Evolutionary conservation across 2,888 invertebrate genomes (phyloP), one percentile per base, ranked within the genome.

Genomic region (Limnephilus auricula): DNA sequence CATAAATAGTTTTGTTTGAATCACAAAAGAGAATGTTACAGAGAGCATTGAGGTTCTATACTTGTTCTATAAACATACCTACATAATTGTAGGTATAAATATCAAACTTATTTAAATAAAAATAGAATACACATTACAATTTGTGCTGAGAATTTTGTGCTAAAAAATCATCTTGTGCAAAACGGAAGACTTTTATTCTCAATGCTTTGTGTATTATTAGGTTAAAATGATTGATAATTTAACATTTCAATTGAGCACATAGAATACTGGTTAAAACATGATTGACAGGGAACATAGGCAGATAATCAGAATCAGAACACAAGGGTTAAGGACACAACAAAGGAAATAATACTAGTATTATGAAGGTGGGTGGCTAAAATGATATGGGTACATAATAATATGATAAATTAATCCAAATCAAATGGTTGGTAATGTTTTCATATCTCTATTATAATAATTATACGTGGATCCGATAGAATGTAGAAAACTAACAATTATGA

Each of bases 171-270:
- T 95, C 91, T 92, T 94, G 96, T 96, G 96, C 95, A 95, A 93
- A 96, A 96, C 96, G 96, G 96, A 96, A 96, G 96, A 96, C 96
- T 95, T 95, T 95, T 91, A 87, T 91, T 92, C 87, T 92, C 90
- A 90, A 92, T 90, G 85, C 84, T 89, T 92, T 86, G 89, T 89
- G 89, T 85, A 83, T 89, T 89, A 79, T 79, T 40, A 84, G 40
- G 32, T 90, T 83, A 85, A 90, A 84, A 85, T 86, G 78, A 90
- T 86, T 89, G 83, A 86, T 79, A 34, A 65, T 89, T 89, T 84
- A 90, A 92, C 88, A 91, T 90, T 82, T 88, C 84, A 92, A 86
- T 90, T 90, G 92, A 92, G 92, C 92, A 92, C 83, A 91, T 84
- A 92, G 86, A 93, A 93, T 93, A 93, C 92, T 93, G 93, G 90